phyloP scores from a whole-genome alignment of 2,888 invertebrate genomes.

The Heliconius hortense region DNA sequence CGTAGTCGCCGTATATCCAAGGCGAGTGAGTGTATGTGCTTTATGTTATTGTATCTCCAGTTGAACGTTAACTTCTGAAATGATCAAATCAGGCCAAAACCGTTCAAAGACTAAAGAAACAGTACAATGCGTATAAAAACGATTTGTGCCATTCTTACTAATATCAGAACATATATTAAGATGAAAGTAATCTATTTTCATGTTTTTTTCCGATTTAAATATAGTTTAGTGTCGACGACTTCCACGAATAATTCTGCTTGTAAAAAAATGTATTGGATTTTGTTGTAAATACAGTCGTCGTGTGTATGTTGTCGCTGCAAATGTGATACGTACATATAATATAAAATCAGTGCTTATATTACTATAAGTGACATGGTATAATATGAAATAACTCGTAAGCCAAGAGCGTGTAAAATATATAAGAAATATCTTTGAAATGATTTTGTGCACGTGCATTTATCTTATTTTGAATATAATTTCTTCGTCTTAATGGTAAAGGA shows the following conservation, averaged over 20 bases:
- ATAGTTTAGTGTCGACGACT: slow-evolving; percentile 5
- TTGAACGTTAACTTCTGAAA: not conserved
- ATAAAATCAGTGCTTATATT: not conserved
- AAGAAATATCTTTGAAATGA: not conserved
- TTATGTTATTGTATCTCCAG: slow-evolving; percentile 29
- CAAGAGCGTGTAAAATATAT: not conserved
- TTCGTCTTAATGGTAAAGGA: not conserved
- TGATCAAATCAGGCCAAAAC: not conserved
- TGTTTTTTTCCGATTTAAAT: not conserved
- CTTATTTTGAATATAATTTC: too few species aligned
- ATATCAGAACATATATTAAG: slow-evolving; percentile 5
- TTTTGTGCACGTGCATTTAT: too few species aligned
- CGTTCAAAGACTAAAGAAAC: not conserved
- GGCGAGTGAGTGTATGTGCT: slow-evolving; percentile 19
- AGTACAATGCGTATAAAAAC: not conserved
- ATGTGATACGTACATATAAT: not conserved
- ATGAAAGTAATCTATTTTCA: slow-evolving; percentile 1
- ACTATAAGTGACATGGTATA: not conserved
- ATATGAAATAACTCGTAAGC: not conserved
- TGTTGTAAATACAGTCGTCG: not conserved
- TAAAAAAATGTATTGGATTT: not conserved
- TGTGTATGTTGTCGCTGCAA: not conserved
- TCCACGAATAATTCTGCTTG: not conserved
- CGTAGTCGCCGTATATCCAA: slow-evolving; percentile 20
- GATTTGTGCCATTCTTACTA: slow-evolving; percentile 3